These are phyloP conservation scores for Phylloscopus trochiloides DNA, from an alignment of 2,113 vertebrate species.

Conservation along the genomic window DNA sequence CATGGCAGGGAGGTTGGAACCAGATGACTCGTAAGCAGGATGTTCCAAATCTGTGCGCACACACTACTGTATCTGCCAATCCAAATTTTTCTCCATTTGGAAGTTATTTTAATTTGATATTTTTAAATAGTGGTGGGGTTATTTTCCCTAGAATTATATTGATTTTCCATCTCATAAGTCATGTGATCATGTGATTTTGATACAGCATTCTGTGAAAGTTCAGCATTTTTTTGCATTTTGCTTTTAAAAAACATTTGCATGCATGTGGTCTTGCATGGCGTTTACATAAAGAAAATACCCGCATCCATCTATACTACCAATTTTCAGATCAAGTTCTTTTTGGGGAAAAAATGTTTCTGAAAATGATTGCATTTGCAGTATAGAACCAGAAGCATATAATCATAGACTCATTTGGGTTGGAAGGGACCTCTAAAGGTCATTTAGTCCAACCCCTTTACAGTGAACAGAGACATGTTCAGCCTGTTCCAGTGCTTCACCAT, in stretches of 20 bases:
- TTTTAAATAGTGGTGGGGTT: background rate
- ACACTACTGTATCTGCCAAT: background rate
- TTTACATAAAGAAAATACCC: background rate
- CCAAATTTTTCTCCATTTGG: background rate
- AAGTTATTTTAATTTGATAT: background rate
- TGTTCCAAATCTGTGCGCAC: background rate
- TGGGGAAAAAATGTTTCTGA: background rate
- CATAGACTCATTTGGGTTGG: background rate
- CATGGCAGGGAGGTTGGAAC: no score
- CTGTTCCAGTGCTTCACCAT: background rate
- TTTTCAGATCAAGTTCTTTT: background rate
- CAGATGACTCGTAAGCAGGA: background rate
- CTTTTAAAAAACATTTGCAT: background rate
- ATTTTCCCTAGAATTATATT: background rate
- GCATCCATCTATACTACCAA: background rate
- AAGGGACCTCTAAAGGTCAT: background rate
- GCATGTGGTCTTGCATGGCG: rapidly evolving
- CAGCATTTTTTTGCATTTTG: background rate
- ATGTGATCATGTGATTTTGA: background rate
- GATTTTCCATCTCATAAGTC: background rate
- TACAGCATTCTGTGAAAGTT: background rate
- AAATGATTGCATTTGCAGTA: background rate
- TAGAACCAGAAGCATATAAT: background rate
- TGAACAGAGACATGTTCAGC: background rate
- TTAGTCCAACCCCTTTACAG: background rate